Conservation (phyloP, 2,797 vertebrate genomes). For the Brotula barbata region DNA sequence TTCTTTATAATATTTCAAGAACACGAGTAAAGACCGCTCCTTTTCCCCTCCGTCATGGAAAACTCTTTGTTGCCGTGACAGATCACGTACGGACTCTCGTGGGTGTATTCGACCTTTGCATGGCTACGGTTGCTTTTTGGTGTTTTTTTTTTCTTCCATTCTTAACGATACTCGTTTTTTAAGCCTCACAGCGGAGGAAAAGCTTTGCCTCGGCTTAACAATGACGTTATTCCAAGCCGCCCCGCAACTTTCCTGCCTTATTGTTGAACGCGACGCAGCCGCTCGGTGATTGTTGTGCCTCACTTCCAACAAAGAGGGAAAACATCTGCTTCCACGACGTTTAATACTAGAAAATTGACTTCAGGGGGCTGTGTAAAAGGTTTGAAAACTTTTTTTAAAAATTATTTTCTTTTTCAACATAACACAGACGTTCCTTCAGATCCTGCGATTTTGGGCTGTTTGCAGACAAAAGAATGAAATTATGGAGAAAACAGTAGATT, state of each 20-base stretch:
- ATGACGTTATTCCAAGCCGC: slow-evolving; percentile 39
- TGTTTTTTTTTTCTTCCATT: slow-evolving; percentile 57
- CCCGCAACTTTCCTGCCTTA: slow-evolving; percentile 24
- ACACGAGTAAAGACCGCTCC: slow-evolving; percentile 26
- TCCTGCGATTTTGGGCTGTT: too few species aligned
- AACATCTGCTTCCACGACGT: slow-evolving; percentile 25
- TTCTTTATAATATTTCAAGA: slow-evolving; percentile 33
- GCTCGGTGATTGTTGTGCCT: slow-evolving; percentile 20
- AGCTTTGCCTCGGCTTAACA: slow-evolving; percentile 37
- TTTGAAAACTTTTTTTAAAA: too few species aligned
- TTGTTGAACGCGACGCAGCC: slow-evolving; percentile 22
- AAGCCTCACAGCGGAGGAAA: slow-evolving; percentile 31
- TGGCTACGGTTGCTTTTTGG: slow-evolving; percentile 43
- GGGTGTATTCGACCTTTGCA: slow-evolving; percentile 45
- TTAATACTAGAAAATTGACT: slow-evolving; percentile 31
- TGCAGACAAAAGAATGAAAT: too few species aligned
- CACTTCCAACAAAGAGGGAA: slow-evolving; percentile 10
- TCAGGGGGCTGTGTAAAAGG: slow-evolving; percentile 4
- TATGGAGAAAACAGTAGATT: too few species aligned
- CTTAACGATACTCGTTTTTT: slow-evolving; percentile 33
- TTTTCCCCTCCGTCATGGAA: slow-evolving; percentile 35
- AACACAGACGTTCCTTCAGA: too few species aligned
- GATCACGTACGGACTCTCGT: slow-evolving; percentile 31
- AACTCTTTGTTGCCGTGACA: slow-evolving; percentile 43
- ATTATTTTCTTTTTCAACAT: too few species aligned